phyloP scores from a whole-genome alignment of 2,888 invertebrate species.

The Blera fallax region DNA sequence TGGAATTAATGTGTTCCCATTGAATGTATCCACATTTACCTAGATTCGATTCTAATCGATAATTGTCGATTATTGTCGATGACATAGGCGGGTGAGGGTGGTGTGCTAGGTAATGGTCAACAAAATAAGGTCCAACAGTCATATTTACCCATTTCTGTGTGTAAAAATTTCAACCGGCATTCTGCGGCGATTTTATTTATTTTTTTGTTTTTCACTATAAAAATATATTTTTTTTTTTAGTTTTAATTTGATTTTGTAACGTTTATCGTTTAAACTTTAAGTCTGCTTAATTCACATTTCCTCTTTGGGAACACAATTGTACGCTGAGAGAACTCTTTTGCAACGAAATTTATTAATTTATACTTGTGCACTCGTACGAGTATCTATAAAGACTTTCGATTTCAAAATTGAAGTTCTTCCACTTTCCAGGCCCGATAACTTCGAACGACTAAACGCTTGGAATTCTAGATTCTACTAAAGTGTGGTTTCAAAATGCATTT shows the following conservation, averaged over 20 bases:
- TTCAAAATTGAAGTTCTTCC: conserved; percentile 8
- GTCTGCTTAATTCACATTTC: background rate
- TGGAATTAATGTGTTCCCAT: background rate
- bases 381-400: background rate
- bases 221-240: background rate
- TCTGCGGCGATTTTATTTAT: background rate
- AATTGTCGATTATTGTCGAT: background rate
- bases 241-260: background rate
- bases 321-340: background rate
- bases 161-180: conserved; percentile 37
- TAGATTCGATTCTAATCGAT: background rate
- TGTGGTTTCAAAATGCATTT: background rate
- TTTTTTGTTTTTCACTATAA: background rate
- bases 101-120: background rate
- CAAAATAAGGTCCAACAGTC: background rate
- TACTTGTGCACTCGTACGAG: no score
- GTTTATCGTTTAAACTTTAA: background rate
- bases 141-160: conserved; percentile 33
- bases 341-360: conserved; percentile 2
- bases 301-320: background rate
- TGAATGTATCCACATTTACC: background rate
- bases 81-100: background rate
- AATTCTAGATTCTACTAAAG: conserved; percentile 20
- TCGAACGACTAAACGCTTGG: background rate
- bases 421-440: background rate